These are phyloP conservation scores for Apodemus sylvaticus DNA, from an alignment of 2,113 vertebrate genomes.

Conservation along the genomic window DNA sequence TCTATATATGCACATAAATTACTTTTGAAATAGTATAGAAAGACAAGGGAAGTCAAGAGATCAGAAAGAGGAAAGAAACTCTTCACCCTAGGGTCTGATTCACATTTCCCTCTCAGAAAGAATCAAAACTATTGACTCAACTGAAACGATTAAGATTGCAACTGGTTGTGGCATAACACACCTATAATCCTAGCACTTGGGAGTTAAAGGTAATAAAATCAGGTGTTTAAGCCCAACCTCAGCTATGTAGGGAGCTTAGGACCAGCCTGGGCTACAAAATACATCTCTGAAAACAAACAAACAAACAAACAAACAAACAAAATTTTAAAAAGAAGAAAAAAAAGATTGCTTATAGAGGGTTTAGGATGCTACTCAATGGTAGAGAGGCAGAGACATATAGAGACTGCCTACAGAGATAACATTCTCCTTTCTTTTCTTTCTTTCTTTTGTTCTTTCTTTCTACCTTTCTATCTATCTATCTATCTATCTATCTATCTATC, in stretches of 20 bases:
- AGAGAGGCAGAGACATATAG: not conserved
- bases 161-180: not conserved
- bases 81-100: not conserved
- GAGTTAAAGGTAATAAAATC: not conserved
- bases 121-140: not conserved
- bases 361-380: not conserved
- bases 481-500: accelerated
- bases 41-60: not conserved
- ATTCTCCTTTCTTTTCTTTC: not conserved
- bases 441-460: no score
- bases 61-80: not conserved
- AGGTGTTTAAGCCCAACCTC: not conserved
- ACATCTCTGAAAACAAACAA: not conserved
- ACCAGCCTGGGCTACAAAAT: not conserved
- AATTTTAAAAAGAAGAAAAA: not conserved
- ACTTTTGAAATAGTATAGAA: not conserved
- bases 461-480: no score
- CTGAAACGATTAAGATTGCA: no score
- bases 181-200: not conserved
- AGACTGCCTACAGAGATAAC: not conserved
- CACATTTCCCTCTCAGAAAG: no score
- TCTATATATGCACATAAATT: not conserved
- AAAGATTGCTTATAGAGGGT: not conserved
- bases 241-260: not conserved
- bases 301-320: not conserved